Evolutionary conservation across 92 coral and sea anemone species (phyloP), one percentile per base, ranked within the genome.

Genomic region (Muricea muricata): DNA sequence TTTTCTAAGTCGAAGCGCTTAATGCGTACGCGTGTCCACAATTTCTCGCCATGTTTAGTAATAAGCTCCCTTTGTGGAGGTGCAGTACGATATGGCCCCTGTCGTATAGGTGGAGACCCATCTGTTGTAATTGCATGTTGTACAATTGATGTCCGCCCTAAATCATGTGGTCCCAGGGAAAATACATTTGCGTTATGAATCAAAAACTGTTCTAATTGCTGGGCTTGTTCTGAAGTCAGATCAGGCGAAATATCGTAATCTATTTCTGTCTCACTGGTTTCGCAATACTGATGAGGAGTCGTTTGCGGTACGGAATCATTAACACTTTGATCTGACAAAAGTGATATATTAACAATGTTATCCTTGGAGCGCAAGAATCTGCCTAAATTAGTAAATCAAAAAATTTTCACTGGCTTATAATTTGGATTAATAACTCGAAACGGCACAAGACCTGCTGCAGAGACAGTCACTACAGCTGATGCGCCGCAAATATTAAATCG

Each of bases 11-110:
- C n/a, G n/a, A n/a, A n/a, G n/a, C n/a, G n/a, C n/a, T n/a, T n/a
- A n/a, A n/a, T n/a, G n/a, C n/a, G n/a, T n/a, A n/a, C n/a, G n/a
- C n/a, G n/a, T n/a, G n/a, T n/a, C n/a, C n/a, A n/a, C n/a, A n/a
- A n/a, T n/a, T n/a, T n/a, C n/a, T n/a, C n/a, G n/a, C n/a, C n/a
- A 37, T 87, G 90, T 14, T 78, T 8, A 30, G 83, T 79, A 32
- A 90, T 90, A 67, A 81, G 84, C 39, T 48, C 47, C n/a, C 80
- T 70, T 8, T 69, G 79, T 1, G 68, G 50, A 1, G 95, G 91
- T 13, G 89, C 55, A 13, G 95, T 87, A 31, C 90, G 85, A 71
- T 89, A 92, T 14, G 92, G 91, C 1, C 91, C 55, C 29, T 84
- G 89, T 34, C 73, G 60, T 7, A 92, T 84, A 0, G 93, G 95